Percentiles rank a stretch among this genome's conserved stretches.
Evolutionary conservation across 2,888 invertebrate species (phyloP).

Genomic region (Geotrupes spiniger): DNA sequence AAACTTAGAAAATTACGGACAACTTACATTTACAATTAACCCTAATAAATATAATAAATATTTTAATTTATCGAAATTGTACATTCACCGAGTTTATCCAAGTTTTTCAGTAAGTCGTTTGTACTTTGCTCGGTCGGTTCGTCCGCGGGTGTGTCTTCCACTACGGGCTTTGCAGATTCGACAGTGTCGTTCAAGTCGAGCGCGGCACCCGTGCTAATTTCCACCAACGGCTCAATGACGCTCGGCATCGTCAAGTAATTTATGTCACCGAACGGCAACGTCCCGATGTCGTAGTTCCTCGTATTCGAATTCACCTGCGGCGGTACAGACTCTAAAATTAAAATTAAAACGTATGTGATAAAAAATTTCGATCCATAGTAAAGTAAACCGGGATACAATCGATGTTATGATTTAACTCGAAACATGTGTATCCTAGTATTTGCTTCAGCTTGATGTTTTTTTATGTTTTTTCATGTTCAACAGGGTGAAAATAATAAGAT

Average conservation of each 20-base stretch:
- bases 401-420: too few relatives aligned
- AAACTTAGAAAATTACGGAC: too few relatives aligned
- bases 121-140: background rate
- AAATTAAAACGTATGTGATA: too few relatives aligned
- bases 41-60: background rate
- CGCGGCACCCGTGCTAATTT: constrained; percentile 25
- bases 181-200: background rate
- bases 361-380: too few relatives aligned
- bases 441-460: too few relatives aligned
- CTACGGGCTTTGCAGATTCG: background rate
- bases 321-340: too few relatives aligned
- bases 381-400: too few relatives aligned
- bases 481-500: constrained; percentile 6
- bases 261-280: constrained; percentile 56
- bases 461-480: too few relatives aligned
- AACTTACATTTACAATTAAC: too few relatives aligned
- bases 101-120: constrained; percentile 1
- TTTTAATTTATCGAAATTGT: constrained; percentile 3
- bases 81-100: constrained; percentile 1
- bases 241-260: constrained; percentile 50
- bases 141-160: background rate
- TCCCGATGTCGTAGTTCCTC: background rate
- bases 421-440: too few relatives aligned
- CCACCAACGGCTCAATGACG: constrained; percentile 31
- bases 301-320: background rate